Percentiles rank a stretch among this genome's conserved stretches.
phyloP scores from a whole-genome alignment of 1,140 invertebrate species.

The Neoseiulus cucumeris region DNA sequence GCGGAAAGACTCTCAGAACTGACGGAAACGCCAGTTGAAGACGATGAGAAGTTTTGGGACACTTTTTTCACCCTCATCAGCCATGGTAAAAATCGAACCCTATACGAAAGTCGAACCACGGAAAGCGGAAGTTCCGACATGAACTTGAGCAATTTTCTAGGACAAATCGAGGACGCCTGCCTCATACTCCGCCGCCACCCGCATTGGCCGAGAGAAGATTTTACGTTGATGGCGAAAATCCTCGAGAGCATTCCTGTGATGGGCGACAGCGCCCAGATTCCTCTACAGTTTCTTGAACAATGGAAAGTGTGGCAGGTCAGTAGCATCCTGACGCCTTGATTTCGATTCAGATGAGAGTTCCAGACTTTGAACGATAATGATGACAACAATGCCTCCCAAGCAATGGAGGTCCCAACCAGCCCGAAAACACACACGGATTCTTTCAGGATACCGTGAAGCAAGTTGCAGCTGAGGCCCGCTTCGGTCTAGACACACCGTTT shows the following conservation, averaged over 20 bases:
- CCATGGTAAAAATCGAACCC: not conserved
- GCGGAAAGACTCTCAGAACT: not conserved
- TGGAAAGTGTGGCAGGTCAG: conserved; percentile 8
- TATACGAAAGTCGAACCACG: too few relatives aligned
- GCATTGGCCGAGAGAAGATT: not conserved
- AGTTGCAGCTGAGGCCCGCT: not conserved
- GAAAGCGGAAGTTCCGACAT: too few relatives aligned
- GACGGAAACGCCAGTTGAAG: not conserved
- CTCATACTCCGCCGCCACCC: not conserved
- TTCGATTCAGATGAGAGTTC: too few relatives aligned
- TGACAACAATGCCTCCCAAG: too few relatives aligned
- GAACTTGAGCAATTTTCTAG: not conserved
- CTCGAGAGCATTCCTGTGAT: not conserved
- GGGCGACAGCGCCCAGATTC: not conserved
- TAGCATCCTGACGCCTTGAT: too few relatives aligned
- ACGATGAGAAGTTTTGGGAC: not conserved
- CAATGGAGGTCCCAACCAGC: too few relatives aligned
- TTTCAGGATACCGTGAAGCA: not conserved
- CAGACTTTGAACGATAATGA: too few relatives aligned
- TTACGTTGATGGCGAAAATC: not conserved
- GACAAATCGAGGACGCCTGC: conserved; percentile 9
- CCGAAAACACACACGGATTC: too few relatives aligned
- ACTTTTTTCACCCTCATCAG: not conserved
- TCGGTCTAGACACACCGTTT: not conserved
- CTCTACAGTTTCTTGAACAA: not conserved